Evolutionary conservation across 2,797 vertebrate species (phyloP).

Genomic region (Anabas testudineus): DNA sequence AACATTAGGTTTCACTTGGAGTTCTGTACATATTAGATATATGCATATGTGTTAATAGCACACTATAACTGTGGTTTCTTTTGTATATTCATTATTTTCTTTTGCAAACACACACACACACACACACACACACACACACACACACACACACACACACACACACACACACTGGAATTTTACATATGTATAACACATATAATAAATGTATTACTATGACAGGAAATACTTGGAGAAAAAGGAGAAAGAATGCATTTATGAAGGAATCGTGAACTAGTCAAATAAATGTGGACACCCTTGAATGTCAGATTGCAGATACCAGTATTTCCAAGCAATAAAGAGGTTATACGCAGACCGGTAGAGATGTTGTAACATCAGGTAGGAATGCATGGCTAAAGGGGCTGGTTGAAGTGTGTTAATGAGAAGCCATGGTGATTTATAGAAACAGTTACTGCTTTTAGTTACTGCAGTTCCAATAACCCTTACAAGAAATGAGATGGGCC

Average conservation of each 20-base stretch:
- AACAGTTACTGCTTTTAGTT: conserved; percentile 51
- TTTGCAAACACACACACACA: too few species aligned
- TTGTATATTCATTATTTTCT: too few species aligned
- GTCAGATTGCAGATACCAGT: conserved; percentile 1
- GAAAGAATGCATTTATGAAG: too few species aligned
- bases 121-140: too few species aligned
- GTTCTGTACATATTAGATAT: neutral
- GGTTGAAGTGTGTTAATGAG: conserved; percentile 52
- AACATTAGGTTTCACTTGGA: neutral
- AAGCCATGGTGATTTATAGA: conserved; percentile 61
- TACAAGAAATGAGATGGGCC: conserved; percentile 62
- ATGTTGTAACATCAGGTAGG: conserved; percentile 24
- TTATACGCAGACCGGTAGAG: conserved; percentile 7
- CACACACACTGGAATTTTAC: too few species aligned
- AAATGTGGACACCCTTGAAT: neutral
- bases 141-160: too few species aligned
- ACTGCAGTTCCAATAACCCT: conserved; percentile 60
- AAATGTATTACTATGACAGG: too few species aligned
- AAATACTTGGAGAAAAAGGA: too few species aligned
- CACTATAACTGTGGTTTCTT: too few species aligned
- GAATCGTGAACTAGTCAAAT: too few species aligned
- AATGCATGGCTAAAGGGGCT: conserved; percentile 48
- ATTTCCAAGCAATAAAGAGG: conserved; percentile 1
- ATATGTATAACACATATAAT: too few species aligned
- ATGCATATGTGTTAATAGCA: too few species aligned